phyloP scores from a whole-genome alignment of 2,888 invertebrate species.

The Caenorhabditis uteleia region DNA sequence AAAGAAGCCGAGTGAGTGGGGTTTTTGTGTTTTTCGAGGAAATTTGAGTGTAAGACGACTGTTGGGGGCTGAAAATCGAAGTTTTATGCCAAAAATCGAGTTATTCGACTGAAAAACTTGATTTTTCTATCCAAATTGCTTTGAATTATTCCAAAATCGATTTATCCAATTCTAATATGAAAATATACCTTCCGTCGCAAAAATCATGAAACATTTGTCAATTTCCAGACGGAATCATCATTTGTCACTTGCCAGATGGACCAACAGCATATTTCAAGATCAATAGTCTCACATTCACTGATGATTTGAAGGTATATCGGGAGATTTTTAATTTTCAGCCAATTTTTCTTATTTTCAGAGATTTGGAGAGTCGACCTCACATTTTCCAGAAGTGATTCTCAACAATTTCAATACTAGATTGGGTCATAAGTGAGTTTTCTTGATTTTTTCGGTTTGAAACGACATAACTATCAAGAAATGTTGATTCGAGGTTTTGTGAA shows the following conservation, averaged over 20 bases:
- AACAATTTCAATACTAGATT: constrained; percentile 94
- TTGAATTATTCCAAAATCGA: background rate
- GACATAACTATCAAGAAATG: background rate
- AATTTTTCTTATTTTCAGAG: constrained; percentile 56
- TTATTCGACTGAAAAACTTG: background rate
- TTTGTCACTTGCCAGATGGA: constrained; percentile 92
- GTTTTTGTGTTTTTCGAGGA: background rate
- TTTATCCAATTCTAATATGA: background rate
- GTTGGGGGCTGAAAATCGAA: too few species aligned
- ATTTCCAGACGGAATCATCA: constrained; percentile 82
- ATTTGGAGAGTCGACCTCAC: constrained; percentile 79
- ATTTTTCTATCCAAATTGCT: background rate
- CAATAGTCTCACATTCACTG: constrained; percentile 87
- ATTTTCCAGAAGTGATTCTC: constrained; percentile 91
- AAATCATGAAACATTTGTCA: background rate
- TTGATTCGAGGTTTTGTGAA: background rate
- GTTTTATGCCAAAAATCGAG: background rate
- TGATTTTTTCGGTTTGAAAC: background rate
- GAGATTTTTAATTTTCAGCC: too few species aligned
- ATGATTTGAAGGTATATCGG: constrained; percentile 78
- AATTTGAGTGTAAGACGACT: background rate
- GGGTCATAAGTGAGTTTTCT: constrained; percentile 78
- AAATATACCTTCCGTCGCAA: background rate
- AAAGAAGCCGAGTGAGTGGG: constrained; percentile 80
- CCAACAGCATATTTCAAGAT: constrained; percentile 95